Conservation (phyloP, 2,888 invertebrate species). For the Trichogramma dendrolimi region DNA sequence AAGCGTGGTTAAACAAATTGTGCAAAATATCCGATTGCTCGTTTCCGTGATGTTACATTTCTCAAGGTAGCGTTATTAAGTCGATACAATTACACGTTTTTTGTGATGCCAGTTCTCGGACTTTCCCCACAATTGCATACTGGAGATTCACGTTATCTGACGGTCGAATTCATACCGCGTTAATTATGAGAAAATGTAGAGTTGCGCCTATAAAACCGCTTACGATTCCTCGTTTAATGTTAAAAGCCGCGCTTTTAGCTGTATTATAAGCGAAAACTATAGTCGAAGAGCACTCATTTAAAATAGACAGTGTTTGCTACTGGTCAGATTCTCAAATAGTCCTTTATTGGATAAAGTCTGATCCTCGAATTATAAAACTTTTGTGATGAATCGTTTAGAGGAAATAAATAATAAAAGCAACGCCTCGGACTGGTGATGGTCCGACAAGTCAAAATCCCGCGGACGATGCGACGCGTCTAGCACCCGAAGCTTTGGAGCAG, state of each 20-base stretch:
- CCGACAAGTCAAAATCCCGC: constrained; percentile 13
- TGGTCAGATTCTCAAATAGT: constrained; percentile 16
- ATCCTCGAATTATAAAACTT: constrained; percentile 8
- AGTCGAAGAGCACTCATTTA: constrained; percentile 9
- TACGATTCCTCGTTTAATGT: constrained; percentile 26
- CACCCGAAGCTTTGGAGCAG: background rate
- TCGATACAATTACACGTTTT: constrained; percentile 23
- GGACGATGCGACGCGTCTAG: constrained; percentile 3
- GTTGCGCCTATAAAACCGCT: constrained; percentile 26
- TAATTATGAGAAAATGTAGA: constrained; percentile 22
- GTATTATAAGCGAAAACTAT: constrained; percentile 4
- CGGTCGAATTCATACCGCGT: background rate
- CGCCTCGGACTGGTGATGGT: constrained; percentile 10
- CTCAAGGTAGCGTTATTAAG: constrained; percentile 23
- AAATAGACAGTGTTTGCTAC: background rate
- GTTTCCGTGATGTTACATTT: constrained; percentile 31
- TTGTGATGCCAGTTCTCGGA: constrained; percentile 25
- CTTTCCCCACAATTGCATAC: constrained; percentile 24
- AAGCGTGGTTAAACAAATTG: constrained; percentile 29
- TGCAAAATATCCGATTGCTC: background rate
- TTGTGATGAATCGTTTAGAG: constrained; percentile 5
- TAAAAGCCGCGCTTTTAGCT: constrained; percentile 27
- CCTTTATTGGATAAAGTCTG: constrained; percentile 11
- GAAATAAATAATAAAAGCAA: constrained; percentile 9
- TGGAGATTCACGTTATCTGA: background rate